A percentile compares a stretch with the other conserved stretches of the same genome.
These are phyloP conservation scores for Potamilus streckersoni DNA, from an alignment of 1,140 invertebrate genomes.

Conservation along the genomic window DNA sequence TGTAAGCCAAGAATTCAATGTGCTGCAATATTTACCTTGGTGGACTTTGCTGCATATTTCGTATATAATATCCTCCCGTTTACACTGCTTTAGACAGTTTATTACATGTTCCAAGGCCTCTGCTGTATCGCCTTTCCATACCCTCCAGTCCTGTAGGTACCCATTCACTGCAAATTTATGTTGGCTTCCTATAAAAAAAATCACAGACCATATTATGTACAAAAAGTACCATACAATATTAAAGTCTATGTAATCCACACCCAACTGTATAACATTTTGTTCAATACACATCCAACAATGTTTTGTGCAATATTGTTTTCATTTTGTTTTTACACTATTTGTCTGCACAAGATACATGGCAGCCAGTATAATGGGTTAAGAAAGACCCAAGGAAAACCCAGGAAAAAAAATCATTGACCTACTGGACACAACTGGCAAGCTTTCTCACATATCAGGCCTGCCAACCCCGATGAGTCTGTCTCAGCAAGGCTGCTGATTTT, in stretches of 20 bases:
- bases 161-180: constrained; percentile 49
- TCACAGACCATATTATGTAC: neutral
- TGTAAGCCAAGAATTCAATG: no score
- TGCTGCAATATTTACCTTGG: constrained; percentile 27
- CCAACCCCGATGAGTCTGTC: no score
- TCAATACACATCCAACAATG: neutral
- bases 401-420: no score
- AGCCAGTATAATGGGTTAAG: no score
- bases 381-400: no score
- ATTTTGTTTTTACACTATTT: no score
- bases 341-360: no score
- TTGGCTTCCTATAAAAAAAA: constrained; percentile 34
- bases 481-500: no score
- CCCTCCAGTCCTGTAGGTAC: constrained; percentile 49
- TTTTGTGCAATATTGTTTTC: neutral
- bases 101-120: constrained; percentile 44
- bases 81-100: constrained; percentile 40
- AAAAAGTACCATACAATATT: neutral
- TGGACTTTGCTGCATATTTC: constrained; percentile 46
- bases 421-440: no score
- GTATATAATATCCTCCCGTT: constrained; percentile 47
- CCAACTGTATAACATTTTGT: neutral
- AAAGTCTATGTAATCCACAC: neutral
- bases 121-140: constrained; percentile 41
- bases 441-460: no score